A percentile compares a stretch with the other conserved stretches of the same genome.
These are phyloP conservation scores for Onchidella celtica DNA, from an alignment of 2,888 invertebrate genomes.

Conservation along the genomic window DNA sequence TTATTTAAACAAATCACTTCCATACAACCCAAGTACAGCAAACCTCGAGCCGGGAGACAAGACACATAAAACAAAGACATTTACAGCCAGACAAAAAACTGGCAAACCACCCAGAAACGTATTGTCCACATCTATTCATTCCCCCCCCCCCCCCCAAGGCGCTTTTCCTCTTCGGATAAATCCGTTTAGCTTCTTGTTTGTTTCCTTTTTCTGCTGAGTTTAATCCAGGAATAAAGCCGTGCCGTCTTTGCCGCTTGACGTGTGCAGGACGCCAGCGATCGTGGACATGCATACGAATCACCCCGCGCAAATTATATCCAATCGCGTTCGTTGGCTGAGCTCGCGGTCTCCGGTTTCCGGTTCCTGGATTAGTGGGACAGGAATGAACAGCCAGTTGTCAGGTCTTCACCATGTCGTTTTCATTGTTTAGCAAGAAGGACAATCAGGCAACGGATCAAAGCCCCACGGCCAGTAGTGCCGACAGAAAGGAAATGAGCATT, in stretches of 20 bases:
- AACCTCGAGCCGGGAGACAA: no score
- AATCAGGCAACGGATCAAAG: constrained; percentile 38
- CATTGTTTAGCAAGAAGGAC: constrained; percentile 47
- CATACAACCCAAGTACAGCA: no score
- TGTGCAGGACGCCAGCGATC: constrained; percentile 6
- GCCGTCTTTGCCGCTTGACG: constrained; percentile 20
- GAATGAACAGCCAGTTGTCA: constrained; percentile 51
- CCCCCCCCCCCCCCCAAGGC: no score
- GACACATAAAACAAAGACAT: no score
- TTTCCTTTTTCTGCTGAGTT: constrained; percentile 17
- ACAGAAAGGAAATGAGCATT: constrained; percentile 50
- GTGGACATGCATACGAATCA: constrained; percentile 51
- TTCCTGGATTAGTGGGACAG: constrained; percentile 47
- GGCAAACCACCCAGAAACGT: constrained; percentile 11
- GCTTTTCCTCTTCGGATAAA: constrained; percentile 12
- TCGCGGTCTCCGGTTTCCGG: constrained; percentile 38
- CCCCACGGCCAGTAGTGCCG: constrained; percentile 8
- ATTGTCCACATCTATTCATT: constrained; percentile 10
- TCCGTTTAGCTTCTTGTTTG: constrained; percentile 32
- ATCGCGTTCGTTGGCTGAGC: constrained; percentile 35
- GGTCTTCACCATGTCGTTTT: constrained; percentile 41
- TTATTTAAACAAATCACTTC: no score
- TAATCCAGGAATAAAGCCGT: constrained; percentile 28
- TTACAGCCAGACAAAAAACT: no score
- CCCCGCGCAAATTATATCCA: constrained; percentile 47